These are phyloP conservation scores for Polyommatus iphigenia DNA, from an alignment of 2,888 invertebrate genomes.

Conservation along the genomic window DNA sequence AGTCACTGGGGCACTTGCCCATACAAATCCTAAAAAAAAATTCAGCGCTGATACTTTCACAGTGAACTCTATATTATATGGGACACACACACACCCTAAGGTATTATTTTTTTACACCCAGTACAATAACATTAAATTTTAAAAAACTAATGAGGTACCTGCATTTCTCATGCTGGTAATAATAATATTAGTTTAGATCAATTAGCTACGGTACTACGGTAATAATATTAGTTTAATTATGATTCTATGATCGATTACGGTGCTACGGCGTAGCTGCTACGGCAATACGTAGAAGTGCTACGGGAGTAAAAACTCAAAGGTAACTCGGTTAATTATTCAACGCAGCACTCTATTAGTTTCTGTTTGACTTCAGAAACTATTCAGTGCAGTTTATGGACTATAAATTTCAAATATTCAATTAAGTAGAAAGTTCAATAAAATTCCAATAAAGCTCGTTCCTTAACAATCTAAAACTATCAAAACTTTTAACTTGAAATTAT, in stretches of 20 bases:
- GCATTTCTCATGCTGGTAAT: too few species aligned
- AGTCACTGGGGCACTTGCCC: too few species aligned
- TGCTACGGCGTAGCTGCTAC: background rate
- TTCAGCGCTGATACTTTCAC: too few species aligned
- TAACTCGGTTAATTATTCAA: conserved; percentile 2
- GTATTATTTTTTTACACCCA: too few species aligned
- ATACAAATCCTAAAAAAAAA: too few species aligned
- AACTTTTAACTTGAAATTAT: background rate
- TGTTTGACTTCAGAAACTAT: background rate
- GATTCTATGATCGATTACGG: background rate
- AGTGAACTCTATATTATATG: too few species aligned
- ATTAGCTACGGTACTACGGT: background rate
- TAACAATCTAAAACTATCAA: background rate
- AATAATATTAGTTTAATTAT: too few species aligned
- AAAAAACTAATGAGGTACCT: too few species aligned
- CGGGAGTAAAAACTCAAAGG: background rate
- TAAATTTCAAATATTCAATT: background rate
- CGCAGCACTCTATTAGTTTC: background rate
- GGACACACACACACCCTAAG: too few species aligned
- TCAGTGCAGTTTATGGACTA: background rate
- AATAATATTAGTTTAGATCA: background rate
- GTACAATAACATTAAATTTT: too few species aligned
- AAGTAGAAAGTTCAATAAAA: background rate
- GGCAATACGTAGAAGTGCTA: background rate
- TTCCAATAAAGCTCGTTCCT: background rate